Percentiles rank a stretch among this genome's conserved stretches.
Evolutionary conservation across 2,888 invertebrate species (phyloP).

Genomic region (Drosophila prolongata): DNA sequence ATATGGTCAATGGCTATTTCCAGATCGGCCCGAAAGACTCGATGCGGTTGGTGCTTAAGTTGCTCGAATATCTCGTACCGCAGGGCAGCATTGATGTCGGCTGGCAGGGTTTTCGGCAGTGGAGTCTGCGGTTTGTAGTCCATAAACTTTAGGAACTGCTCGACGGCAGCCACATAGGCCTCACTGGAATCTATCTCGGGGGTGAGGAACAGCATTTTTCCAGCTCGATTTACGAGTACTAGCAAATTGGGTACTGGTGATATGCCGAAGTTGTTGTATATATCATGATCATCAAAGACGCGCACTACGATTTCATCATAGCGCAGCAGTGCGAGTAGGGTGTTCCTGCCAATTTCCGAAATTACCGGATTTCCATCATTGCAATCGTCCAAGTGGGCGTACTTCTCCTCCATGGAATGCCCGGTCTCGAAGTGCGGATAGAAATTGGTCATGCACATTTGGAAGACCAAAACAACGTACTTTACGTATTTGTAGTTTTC

Average conservation of each 20-base stretch:
- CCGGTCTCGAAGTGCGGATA: background rate
- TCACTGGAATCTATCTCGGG: background rate
- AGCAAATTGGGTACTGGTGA: background rate
- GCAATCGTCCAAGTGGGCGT: background rate
- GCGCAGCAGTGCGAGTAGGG: background rate
- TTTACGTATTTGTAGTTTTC: background rate
- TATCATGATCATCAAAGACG: background rate
- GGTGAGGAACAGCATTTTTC: background rate
- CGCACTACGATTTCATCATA: background rate
- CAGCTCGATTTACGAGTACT: background rate
- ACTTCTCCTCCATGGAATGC: background rate
- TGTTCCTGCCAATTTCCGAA: background rate
- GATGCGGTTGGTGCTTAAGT: background rate
- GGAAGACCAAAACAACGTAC: background rate
- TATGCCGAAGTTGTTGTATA: background rate
- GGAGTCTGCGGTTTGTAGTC: background rate
- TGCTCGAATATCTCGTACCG: background rate
- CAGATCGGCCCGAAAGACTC: conserved; percentile 1
- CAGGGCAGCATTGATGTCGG: background rate
- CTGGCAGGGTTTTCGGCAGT: background rate
- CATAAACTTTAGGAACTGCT: background rate
- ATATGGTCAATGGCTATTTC: background rate
- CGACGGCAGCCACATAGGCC: background rate
- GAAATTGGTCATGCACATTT: background rate
- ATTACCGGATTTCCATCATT: background rate